phyloP scores from a whole-genome alignment of 1,140 invertebrate species.

The Drosophila paulistorum region DNA sequence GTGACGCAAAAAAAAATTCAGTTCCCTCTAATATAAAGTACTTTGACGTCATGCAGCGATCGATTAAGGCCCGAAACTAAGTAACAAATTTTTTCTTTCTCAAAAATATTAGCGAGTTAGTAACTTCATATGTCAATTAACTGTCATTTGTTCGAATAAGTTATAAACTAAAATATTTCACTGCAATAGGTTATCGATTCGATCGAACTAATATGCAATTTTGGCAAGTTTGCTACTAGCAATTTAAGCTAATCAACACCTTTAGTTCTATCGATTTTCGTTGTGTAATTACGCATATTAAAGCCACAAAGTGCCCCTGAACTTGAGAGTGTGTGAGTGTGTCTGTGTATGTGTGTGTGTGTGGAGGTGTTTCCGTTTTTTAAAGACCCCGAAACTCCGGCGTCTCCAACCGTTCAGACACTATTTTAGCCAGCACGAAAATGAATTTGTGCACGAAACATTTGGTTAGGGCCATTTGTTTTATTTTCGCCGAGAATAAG shows the following conservation, averaged over 20 bases:
- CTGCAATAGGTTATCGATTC: conserved; percentile 15
- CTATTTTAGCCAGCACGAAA: conserved; percentile 28
- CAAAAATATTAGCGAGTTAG: too few relatives aligned
- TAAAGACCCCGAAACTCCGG: conserved; percentile 16
- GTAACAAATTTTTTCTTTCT: conserved; percentile 16
- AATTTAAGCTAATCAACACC: conserved; percentile 48
- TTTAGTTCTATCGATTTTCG: conserved; percentile 65
- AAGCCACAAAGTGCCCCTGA: conserved; percentile 55
- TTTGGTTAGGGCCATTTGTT: conserved; percentile 2
- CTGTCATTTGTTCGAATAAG: too few relatives aligned
- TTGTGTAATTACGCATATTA: conserved; percentile 59
- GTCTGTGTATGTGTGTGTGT: background rate
- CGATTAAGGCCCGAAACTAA: conserved; percentile 62
- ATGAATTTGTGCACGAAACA: conserved; percentile 54
- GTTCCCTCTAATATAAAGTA: conserved; percentile 27
- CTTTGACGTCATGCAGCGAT: conserved; percentile 57
- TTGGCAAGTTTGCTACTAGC: conserved; percentile 5
- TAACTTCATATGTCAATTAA: too few relatives aligned
- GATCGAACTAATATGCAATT: conserved; percentile 14
- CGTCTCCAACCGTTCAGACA: conserved; percentile 32
- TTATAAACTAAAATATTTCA: too few relatives aligned
- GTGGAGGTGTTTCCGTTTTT: conserved; percentile 17
- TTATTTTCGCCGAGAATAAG: background rate
- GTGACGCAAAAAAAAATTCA: conserved; percentile 72
- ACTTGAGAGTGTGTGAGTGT: conserved; percentile 43